Evolutionary conservation across 2,113 vertebrate species (phyloP), one percentile per base, ranked within the genome.

Genomic region (Percina caprodes): DNA sequence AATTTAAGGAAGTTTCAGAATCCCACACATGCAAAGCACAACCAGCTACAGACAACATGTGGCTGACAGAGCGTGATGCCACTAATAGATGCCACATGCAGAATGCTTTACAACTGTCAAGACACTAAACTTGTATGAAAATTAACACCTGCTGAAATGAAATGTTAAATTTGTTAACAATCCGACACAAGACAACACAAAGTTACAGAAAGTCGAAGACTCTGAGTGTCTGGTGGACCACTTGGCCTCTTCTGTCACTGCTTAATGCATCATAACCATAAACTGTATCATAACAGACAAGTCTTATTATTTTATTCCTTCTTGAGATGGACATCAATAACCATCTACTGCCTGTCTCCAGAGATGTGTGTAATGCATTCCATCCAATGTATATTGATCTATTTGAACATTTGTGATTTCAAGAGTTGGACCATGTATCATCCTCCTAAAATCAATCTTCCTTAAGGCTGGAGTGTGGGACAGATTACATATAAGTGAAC

Each of bases 241-340:
- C 13, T 30, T 74, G 51, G 24, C 51, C 55, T 24, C 4, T 60
- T 48, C 70, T 13, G 11, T 59, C 24, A 33, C 26, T 61, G 54
- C 12, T 61, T 69, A 52, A 68, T 65, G 59, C 66, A 48, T 49
- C 52, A 42, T 21, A 33, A 35, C 30, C n/a, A n/a, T n/a, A n/a
- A n/a, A n/a, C n/a, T n/a, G n/a, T n/a, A n/a, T n/a, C n/a, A 42
- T 21, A 33, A 35, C 30, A 59, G 67, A 51, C 45, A 48, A 24
- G 26, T 55, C 24, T 55, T 55, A 23, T 21, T 24, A 69, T 71
- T 73, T 2, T 46, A 62, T 67, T 63, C 51, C 6, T 60, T 45
- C 52, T 61, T 70, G 23, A 51, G n/a, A 56, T 24, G n/a, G 62
- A 56, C 56, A 78, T 80, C 85, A 66, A 60, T 83, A 83, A 77